Conservation (phyloP, 2,113 vertebrate genomes). For the Oncorhynchus gorbuscha region DNA sequence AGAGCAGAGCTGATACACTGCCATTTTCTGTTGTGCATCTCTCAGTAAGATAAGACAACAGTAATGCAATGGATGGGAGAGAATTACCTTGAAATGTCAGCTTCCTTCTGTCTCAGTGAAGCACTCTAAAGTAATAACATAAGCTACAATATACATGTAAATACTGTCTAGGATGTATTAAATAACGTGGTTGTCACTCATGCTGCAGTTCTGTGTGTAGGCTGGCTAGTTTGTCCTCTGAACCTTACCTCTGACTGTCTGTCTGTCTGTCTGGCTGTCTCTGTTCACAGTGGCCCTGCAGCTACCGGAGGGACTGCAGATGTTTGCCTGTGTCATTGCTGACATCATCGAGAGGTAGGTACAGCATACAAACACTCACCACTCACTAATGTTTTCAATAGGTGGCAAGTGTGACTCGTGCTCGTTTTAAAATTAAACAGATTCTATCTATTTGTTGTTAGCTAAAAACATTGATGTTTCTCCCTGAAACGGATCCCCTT, state of each 20-base stretch:
- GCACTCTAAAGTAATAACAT: conserved; percentile 24
- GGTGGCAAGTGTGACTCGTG: neutral
- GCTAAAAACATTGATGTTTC: too few species aligned
- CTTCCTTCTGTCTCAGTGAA: conserved; percentile 41
- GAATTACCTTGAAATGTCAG: conserved; percentile 53
- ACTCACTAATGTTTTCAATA: neutral
- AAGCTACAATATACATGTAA: conserved; percentile 19
- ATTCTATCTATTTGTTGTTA: too few species aligned
- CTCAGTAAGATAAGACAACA: conserved; percentile 52
- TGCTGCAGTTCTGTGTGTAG: neutral
- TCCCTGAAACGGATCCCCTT: too few species aligned
- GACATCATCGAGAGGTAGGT: conserved; percentile 94
- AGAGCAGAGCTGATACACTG: conserved; percentile 54
- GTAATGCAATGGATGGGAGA: conserved; percentile 22
- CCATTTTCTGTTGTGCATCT: conserved; percentile 45
- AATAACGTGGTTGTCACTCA: conserved; percentile 38
- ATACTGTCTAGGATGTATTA: conserved; percentile 33
- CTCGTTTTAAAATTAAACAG: too few species aligned
- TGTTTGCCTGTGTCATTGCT: conserved; percentile 93
- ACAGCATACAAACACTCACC: neutral
- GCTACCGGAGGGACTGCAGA: conserved; percentile 96
- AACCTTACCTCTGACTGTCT: neutral
- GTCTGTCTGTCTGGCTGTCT: conserved; percentile 16
- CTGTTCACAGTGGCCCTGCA: conserved; percentile 87
- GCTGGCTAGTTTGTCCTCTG: too few species aligned